Base-by-base conservation (phyloP, 2,113 vertebrate species). In the Chunga burmeisteri region DNA sequence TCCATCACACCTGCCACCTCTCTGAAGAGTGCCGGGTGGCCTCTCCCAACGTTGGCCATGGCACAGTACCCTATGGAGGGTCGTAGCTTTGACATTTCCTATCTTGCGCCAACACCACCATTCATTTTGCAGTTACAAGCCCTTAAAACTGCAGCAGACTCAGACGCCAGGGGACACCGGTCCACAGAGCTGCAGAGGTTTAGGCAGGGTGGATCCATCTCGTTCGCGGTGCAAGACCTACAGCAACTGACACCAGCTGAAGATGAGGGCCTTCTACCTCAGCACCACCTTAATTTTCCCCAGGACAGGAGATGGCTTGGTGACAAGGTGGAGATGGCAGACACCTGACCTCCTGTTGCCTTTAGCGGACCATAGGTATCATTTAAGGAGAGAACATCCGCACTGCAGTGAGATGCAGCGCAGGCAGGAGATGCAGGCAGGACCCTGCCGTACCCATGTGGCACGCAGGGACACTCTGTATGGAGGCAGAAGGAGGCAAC, bases 21-120 rank as follows among this genome's bases (percentile, higher is more conserved):
- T 30, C 6, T 30, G 38, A 50, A 32, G 22, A 27, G 40, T 0
- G 7, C 30, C 73, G 27, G 66, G 25, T 7, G 38, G 55, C 27
- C 34, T 49, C 27, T 74, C 30, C 81, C 78, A 62, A 0, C 0
- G 0, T 2, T 22, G 52, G 17, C 26, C 36, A 8, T 1, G 38
- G 10, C 38, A 58, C 32, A 44, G 72, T 16, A 34, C 4, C 3
- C 4, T 9, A 32, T 2, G 7, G 20, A 81, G 17, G 19, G 71
- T 9, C 11, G 32, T 0, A 68, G 14, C 23, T n/a, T 16, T 40
- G 36, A 20, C 52, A 11, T 34, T 22, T 52, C 32, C 80, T 34
- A 4, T 18, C 47, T 19, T 27, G 16, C 52, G 70, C 92, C 68
- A 53, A 7, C 32, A 53, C 38, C 27, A 59, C 12, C 1, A 8